Evolutionary conservation across 2,797 vertebrate species (phyloP).

Genomic region (Valencia hispanica): DNA sequence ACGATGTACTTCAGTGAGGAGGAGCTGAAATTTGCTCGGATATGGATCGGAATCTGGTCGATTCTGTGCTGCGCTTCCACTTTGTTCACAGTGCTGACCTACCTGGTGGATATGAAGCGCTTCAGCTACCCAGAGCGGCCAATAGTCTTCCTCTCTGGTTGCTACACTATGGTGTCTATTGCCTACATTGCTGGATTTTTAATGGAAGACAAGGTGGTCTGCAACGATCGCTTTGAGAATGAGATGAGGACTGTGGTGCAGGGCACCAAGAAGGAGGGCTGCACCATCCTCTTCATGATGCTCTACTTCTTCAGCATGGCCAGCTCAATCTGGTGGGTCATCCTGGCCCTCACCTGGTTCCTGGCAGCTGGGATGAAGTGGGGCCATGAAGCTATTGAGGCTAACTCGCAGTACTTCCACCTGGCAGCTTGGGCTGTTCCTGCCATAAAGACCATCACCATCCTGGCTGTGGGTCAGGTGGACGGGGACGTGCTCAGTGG

Average conservation of each 20-base stretch:
- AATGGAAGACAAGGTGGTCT: conserved; percentile 92
- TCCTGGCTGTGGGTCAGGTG: conserved; percentile 93
- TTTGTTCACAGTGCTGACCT: conserved; percentile 93
- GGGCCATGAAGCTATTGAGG: conserved; percentile 97
- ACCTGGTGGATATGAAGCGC: conserved; percentile 96
- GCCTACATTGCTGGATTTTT: conserved; percentile 94
- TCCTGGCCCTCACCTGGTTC: conserved; percentile 96
- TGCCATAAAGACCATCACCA: conserved; percentile 94
- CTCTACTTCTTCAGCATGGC: conserved; percentile 98
- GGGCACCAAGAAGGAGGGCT: conserved; percentile 95
- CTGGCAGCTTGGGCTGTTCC: conserved; percentile 96
- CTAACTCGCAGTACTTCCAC: conserved; percentile 97
- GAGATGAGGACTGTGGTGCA: conserved; percentile 92
- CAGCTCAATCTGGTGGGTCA: conserved; percentile 98
- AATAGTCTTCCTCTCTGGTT: conserved; percentile 95
- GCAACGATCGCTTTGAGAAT: conserved; percentile 92
- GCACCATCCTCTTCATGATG: conserved; percentile 99
- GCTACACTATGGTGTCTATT: conserved; percentile 93
- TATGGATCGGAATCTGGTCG: conserved; percentile 97
- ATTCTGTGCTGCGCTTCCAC: conserved; percentile 94
- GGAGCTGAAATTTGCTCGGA: conserved; percentile 90
- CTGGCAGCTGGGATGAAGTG: conserved; percentile 96
- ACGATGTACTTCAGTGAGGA: conserved; percentile 95
- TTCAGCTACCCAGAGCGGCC: conserved; percentile 96
- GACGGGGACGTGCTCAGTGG: conserved; percentile 93